Percentiles rank a stretch among this genome's conserved stretches.
phyloP scores from a whole-genome alignment of 2,113 vertebrate genomes.

The Semnornis frantzii region DNA sequence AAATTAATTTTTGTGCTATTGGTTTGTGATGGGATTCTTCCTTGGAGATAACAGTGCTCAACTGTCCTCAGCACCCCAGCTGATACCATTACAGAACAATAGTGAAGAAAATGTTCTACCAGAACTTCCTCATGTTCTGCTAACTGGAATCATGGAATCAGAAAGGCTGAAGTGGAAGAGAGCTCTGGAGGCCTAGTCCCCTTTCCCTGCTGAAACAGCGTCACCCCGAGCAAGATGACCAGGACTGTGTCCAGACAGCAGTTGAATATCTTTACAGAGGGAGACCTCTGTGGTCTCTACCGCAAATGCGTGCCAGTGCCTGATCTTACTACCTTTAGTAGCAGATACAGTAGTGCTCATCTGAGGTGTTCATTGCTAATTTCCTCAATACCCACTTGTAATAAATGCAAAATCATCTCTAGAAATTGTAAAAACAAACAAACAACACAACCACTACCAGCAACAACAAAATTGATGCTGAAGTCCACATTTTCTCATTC shows the following conservation, averaged over 20 bases:
- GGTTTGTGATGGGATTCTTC: not conserved
- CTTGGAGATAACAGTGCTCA: not conserved
- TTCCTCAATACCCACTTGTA: not conserved
- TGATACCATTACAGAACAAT: not conserved
- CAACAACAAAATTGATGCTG: not conserved
- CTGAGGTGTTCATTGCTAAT: not conserved
- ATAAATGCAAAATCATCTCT: not conserved
- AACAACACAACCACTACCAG: not conserved
- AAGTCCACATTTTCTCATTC: not conserved
- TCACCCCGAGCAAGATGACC: not conserved
- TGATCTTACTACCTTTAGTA: not conserved
- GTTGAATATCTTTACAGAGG: not conserved
- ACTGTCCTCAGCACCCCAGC: not conserved
- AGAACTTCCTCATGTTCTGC: not conserved
- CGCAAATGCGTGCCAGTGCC: not conserved
- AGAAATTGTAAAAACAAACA: not conserved
- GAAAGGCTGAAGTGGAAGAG: not conserved
- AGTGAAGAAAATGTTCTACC: not conserved
- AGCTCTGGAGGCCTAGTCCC: not conserved
- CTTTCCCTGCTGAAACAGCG: not conserved
- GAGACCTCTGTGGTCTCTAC: not conserved
- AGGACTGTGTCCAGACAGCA: not conserved
- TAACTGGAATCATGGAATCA: not conserved
- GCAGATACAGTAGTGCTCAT: not conserved
- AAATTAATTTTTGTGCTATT: not conserved